phyloP scores from a whole-genome alignment of 2,113 vertebrate genomes.

The Python bivittatus region DNA sequence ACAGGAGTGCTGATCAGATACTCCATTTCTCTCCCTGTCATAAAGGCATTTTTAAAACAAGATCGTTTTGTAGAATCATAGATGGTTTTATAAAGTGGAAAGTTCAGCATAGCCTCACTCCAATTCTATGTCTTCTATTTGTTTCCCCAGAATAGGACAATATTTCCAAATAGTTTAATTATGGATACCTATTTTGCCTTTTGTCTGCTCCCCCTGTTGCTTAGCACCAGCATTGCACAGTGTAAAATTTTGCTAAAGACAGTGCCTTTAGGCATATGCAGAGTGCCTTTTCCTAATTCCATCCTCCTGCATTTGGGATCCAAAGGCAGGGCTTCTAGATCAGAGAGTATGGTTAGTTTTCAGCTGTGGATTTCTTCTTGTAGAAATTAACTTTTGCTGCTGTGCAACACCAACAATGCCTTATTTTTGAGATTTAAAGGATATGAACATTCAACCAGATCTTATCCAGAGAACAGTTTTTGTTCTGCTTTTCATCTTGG shows the following conservation, averaged over 20 bases:
- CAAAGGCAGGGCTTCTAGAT: not conserved
- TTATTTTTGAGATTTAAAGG: constrained; percentile 1
- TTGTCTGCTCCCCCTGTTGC: not conserved
- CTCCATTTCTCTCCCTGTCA: not conserved
- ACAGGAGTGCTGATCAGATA: not conserved
- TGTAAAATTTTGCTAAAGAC: not conserved
- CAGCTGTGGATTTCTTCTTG: not conserved
- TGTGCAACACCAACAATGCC: not conserved
- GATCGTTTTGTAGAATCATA: not conserved
- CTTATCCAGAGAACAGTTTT: not conserved
- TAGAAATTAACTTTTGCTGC: not conserved
- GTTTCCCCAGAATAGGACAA: not conserved
- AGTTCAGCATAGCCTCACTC: not conserved
- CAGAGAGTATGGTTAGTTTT: not conserved
- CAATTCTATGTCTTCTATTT: not conserved
- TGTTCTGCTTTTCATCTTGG: not conserved
- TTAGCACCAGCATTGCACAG: not conserved
- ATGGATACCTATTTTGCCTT: not conserved
- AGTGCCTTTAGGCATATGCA: not conserved
- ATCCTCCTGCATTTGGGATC: not conserved
- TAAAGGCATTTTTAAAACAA: not conserved
- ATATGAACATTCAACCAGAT: not conserved
- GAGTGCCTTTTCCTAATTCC: not conserved
- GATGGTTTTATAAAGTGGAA: not conserved
- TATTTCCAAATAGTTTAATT: not conserved